These are phyloP conservation scores for Eupristina koningsbergeri DNA, from an alignment of 1,140 invertebrate species.

Conservation along the genomic window DNA sequence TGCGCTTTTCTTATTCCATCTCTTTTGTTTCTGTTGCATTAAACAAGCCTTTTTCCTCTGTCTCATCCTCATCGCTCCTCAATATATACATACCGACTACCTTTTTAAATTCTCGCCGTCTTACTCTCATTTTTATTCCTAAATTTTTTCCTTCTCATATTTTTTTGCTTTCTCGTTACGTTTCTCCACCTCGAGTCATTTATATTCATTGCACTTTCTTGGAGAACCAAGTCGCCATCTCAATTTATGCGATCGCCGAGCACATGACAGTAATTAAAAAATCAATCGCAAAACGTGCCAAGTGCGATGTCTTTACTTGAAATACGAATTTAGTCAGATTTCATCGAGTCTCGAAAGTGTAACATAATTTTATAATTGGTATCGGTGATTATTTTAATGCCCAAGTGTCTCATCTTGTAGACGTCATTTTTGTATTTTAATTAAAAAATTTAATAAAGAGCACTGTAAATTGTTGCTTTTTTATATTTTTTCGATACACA, in stretches of 20 bases:
- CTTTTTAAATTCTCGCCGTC: neutral
- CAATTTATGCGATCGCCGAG: neutral
- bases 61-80: too few relatives aligned
- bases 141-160: neutral
- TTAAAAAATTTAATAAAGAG: neutral
- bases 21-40: neutral
- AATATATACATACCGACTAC: too few relatives aligned
- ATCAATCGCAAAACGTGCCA: slow-evolving; percentile 21
- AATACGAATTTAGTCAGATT: neutral
- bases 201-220: slow-evolving; percentile 21
- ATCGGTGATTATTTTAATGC: too few relatives aligned
- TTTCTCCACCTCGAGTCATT: slow-evolving; percentile 2
- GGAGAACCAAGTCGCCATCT: slow-evolving; percentile 4
- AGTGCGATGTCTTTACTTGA: neutral
- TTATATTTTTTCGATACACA: neutral
- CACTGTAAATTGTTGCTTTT: neutral
- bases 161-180: neutral
- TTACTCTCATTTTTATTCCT: slow-evolving; percentile 17
- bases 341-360: neutral
- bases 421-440: too few relatives aligned
- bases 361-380: too few relatives aligned
- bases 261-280: slow-evolving; percentile 33
- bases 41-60: too few relatives aligned
- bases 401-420: too few relatives aligned
- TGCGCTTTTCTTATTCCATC: neutral